phyloP scores from a whole-genome alignment of 1,140 invertebrate species.

The Halictus rubicundus region DNA sequence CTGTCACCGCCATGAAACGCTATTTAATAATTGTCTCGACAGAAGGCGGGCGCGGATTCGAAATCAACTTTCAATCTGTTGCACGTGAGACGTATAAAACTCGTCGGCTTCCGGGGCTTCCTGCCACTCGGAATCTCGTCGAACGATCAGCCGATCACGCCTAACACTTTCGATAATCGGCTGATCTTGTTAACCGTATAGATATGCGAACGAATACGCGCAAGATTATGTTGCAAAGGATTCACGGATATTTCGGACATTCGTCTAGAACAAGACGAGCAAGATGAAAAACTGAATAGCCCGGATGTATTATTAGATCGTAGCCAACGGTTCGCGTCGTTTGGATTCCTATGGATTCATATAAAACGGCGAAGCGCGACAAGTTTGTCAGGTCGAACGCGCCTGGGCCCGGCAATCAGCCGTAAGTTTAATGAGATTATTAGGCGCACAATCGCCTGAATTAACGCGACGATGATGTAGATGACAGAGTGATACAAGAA shows the following conservation, averaged over 20 bases:
- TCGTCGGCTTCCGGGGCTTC: too few species aligned
- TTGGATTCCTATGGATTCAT: slow-evolving; percentile 23
- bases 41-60: slow-evolving; percentile 20
- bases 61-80: slow-evolving; percentile 45
- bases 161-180: too few species aligned
- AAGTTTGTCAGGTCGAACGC: not conserved
- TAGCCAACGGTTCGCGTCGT: not conserved
- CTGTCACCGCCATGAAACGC: slow-evolving; percentile 56
- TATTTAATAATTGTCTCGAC: slow-evolving; percentile 64
- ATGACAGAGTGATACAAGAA: slow-evolving; percentile 38
- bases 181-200: too few species aligned
- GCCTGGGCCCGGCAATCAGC: not conserved
- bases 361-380: not conserved
- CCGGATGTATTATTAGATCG: slow-evolving; percentile 53
- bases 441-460: slow-evolving; percentile 28
- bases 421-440: slow-evolving; percentile 49
- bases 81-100: not conserved
- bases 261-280: not conserved
- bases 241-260: not conserved
- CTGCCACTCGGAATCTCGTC: not conserved
- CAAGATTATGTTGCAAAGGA: too few species aligned
- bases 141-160: not conserved
- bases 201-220: too few species aligned
- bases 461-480: slow-evolving; percentile 23
- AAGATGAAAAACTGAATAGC: slow-evolving; percentile 24